Conservation (phyloP, 1,140 invertebrate species). For the Drosophila fuyamai region DNA sequence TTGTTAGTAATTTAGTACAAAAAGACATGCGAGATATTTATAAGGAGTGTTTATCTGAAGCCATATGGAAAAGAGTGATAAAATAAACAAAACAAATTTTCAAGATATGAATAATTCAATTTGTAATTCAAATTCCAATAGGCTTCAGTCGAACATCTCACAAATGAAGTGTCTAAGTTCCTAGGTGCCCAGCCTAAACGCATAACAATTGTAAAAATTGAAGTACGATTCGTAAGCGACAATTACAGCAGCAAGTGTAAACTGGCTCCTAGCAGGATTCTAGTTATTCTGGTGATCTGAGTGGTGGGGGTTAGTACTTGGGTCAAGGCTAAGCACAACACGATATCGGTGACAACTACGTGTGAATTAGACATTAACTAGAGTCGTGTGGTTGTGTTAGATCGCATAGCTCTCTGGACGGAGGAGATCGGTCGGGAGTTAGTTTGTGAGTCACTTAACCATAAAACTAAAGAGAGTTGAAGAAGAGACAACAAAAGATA, state of each 20-base stretch:
- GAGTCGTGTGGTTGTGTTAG: conserved; percentile 26
- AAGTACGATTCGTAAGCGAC: conserved; percentile 38
- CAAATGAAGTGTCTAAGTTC: conserved; percentile 19
- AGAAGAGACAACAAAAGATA: conserved; percentile 79
- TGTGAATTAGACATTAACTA: conserved; percentile 40
- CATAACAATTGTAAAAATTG: conserved; percentile 15
- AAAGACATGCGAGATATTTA: conserved; percentile 65
- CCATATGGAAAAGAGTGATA: background rate
- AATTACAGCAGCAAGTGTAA: conserved; percentile 43
- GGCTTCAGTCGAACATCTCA: conserved; percentile 11
- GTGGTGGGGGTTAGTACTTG: conserved; percentile 13
- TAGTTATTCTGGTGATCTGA: conserved; percentile 14
- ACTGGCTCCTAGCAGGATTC: conserved; percentile 17
- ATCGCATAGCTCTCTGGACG: conserved; percentile 23
- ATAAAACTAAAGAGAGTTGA: conserved; percentile 72
- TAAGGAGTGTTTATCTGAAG: conserved; percentile 8
- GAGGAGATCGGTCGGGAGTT: conserved; percentile 29
- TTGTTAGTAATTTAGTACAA: conserved; percentile 61
- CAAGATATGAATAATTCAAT: no score
- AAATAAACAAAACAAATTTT: no score
- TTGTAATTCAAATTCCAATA: background rate
- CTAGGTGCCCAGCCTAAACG: conserved; percentile 43
- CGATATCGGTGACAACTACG: conserved; percentile 54
- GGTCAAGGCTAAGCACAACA: conserved; percentile 19
- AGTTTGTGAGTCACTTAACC: conserved; percentile 28